Evolutionary conservation across 1,140 invertebrate genomes (phyloP), one percentile per base, ranked within the genome.

Genomic region (Cardiocondyla obscurior): DNA sequence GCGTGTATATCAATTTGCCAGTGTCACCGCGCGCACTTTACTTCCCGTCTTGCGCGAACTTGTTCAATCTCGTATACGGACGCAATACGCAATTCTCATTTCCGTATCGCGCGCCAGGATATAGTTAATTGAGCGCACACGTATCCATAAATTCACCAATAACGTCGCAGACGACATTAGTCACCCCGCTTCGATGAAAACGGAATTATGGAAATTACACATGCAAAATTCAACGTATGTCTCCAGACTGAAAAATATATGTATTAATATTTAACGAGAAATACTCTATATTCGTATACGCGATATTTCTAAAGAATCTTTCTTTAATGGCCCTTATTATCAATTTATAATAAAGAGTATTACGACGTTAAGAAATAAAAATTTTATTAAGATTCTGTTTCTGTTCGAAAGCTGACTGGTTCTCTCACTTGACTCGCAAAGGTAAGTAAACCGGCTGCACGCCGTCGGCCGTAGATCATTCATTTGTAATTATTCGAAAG

Each of bases 101-200:
- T 79, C 74, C 46, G 62, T 76, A 22, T 64, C 22, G 33, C 19
- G 33, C 62, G 19, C 28, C 28, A 39, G 69, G 62, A 55, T 30
- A 79, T 30, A 79, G 62, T 53, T 79, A 79, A 79, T 79, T 53
- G 64, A 69, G 30, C 25, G 28, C 30, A 49, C 14, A 10, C 16
- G 51, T n/a, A 36, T 33, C 33, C 36, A 12, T 30, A 69, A 53
- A 79, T 69, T 65, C 51, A 33, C n/a, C 39, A 12, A 14, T 4
- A 49, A 7, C 22, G 14, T 69, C 33, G 30, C 22, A 14, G 30
- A 39, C 22, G 1, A 22, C 10, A 79, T 44, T 30, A 60, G n/a
- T 53, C 65, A 42, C 12, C 4, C n/a, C 16, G n/a, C 42, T 53
- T 42, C 46, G 62, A 67, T 12, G 62, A 67, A 44, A 53, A 12